Evolutionary conservation across 53 echinoderm and acorn worm species (phyloP), one percentile per base, ranked within the genome.

Genomic region (Stichopus horrens): DNA sequence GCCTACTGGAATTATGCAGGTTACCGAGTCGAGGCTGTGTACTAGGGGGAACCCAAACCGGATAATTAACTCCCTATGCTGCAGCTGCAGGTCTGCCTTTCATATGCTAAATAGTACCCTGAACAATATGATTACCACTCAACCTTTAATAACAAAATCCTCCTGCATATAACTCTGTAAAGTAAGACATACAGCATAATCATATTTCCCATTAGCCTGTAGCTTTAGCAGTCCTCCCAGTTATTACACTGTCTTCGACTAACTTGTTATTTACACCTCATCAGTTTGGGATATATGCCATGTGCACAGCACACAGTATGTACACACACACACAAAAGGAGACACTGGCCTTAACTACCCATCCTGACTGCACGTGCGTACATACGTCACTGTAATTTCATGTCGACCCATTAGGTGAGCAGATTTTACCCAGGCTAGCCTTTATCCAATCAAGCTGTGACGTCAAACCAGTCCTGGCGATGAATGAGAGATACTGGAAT

Each of bases 331-430:
- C 18, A 21, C 18, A 37, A 13, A 71, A 20, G 71, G n/a, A 71
- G 71, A 71, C 71, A 71, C 71, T n/a, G 71, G 18, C 71, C 71
- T 71, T 4, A 19, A 21, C 81, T 81, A 56, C 58, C 58, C 21
- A 58, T 57, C 55, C 14, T 57, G 56, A 10, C 10, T 81, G 20
- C 81, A 81, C 81, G 81, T 81, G 81, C 56, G 81, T 81, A 57
- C 56, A 56, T 81, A 81, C 81, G 54, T 81, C 81, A 81, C 20
- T 18, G 20, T 21, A 81, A 81, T 58, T 81, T 54, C 81, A 81
- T 81, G 81, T 81, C 57, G 10, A 81, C 81, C 57, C 81, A 81
- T 81, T 81, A 81, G 81, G 81, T 81, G 81, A 58, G 81, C 81
- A 53, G 58, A 81, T 81, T 55, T 81, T 81, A 81, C 81, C 81